Base-by-base conservation (phyloP, 2,797 vertebrate species). In the Cynopterus sphinx region DNA sequence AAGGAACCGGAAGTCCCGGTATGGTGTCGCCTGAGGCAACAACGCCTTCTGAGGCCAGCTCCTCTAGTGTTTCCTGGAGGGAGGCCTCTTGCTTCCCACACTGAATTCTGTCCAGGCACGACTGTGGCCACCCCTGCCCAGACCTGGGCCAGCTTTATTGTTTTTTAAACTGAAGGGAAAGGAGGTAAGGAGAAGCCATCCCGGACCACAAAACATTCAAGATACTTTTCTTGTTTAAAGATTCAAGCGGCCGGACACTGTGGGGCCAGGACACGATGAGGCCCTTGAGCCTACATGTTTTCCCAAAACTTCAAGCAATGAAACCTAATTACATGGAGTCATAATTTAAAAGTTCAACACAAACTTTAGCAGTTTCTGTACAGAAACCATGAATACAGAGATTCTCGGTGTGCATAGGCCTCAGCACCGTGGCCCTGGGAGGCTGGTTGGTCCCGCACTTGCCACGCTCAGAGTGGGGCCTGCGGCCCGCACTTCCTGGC, bases 261-360 rank as follows among this genome's bases (percentile, higher is more conserved):
- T 3, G 19, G 68, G 59, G 24, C 41, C 19, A 6, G 41, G 71
- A 61, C 0, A 1, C 3, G 24, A 57, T 1, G 26, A 65, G 71
- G 49, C 57, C 41, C 46, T n/a, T 6, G 55, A 59, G 28, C 49
- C 36, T 65, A 33, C 10, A 2, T 13, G 28, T 46, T 86, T 59
- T 86, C 39, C 59, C 31, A 67, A 68, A 79, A 94, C 65, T 36
- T 43, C 41, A 65, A 77, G 71, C 92, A 65, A 88, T 88, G 78
- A 78, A 84, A 57, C 41, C 16, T 91, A 91, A 85, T 96, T 74
- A 61, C 51, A 61, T 2, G 59, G 57, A 81, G 16, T 39, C 26
- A 53, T 59, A 57, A 79, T 39, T 49, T 46, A 74, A 92, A 86
- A 61, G 68, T 13, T 46, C n/a, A 88, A 81, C 36, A 43, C n/a